Conservation (phyloP, 2,797 vertebrate genomes). For the Phoxinus dragarum region DNA sequence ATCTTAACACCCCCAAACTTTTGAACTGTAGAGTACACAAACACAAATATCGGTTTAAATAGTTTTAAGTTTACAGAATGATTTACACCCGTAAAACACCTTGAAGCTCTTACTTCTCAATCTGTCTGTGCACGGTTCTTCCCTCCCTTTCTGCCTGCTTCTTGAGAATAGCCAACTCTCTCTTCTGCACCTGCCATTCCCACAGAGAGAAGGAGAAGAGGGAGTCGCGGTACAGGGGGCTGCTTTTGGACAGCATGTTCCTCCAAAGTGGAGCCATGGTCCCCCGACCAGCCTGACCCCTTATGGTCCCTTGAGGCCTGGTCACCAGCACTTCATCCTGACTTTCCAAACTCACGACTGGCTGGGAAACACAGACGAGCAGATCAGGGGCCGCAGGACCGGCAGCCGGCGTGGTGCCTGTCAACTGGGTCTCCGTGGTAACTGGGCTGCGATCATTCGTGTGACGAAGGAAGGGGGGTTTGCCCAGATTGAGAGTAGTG, state of each 20-base stretch:
- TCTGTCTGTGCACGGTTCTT: slow-evolving; percentile 69
- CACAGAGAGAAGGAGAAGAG: slow-evolving; percentile 83
- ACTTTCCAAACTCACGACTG: not conserved
- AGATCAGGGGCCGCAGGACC: slow-evolving; percentile 15
- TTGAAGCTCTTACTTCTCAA: slow-evolving; percentile 77
- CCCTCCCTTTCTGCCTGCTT: slow-evolving; percentile 75
- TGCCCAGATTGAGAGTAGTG: slow-evolving; percentile 25
- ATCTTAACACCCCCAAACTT: not conserved
- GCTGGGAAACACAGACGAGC: slow-evolving; percentile 27
- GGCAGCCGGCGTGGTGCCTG: slow-evolving; percentile 21
- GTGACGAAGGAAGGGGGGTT: slow-evolving; percentile 28
- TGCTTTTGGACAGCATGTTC: slow-evolving; percentile 80
- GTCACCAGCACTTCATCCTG: slow-evolving; percentile 57
- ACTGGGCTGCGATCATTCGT: slow-evolving; percentile 53
- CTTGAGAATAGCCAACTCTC: slow-evolving; percentile 77
- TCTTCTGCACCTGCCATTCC: slow-evolving; percentile 78
- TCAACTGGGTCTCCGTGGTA: slow-evolving; percentile 46
- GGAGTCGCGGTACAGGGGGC: slow-evolving; percentile 79
- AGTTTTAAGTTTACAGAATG: not conserved
- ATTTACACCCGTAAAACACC: not conserved
- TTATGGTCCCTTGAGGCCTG: not conserved
- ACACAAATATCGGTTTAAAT: not conserved
- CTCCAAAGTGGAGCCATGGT: slow-evolving; percentile 82
- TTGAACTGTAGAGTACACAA: not conserved
- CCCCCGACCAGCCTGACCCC: slow-evolving; percentile 13